Evolutionary conservation across 2,113 vertebrate genomes (phyloP).

Genomic region (Rhineura floridana): DNA sequence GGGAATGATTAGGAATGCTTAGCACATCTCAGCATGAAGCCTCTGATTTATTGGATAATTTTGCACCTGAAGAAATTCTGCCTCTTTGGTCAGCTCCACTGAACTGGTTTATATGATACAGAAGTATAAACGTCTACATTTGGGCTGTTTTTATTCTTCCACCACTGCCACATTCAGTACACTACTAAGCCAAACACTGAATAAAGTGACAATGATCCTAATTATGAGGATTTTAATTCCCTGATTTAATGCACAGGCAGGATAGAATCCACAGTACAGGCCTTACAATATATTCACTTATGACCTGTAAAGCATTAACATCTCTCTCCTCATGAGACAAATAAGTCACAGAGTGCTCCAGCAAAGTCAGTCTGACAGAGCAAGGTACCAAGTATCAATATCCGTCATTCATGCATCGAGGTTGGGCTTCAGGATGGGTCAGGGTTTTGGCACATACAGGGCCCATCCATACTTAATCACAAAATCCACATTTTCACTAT

Average conservation of each 20-base stretch:
- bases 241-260: neutral
- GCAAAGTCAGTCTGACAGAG: neutral
- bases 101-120: neutral
- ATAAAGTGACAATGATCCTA: neutral
- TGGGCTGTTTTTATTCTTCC: neutral
- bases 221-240: neutral
- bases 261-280: neutral
- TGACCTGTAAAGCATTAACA: too few species aligned
- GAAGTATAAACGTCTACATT: neutral
- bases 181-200: neutral
- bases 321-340: too few species aligned
- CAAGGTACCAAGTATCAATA: neutral
- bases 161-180: neutral
- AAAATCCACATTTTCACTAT: too few species aligned
- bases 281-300: too few species aligned
- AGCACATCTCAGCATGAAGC: neutral
- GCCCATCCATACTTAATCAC: too few species aligned
- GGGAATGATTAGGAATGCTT: neutral
- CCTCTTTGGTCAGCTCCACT: neutral
- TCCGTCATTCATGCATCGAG: neutral
- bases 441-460: neutral
- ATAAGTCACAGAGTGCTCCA: too few species aligned
- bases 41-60: neutral
- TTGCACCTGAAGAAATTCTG: constrained; percentile 2
- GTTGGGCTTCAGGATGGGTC: neutral